phyloP scores from a whole-genome alignment of 1,140 invertebrate species.

The Trichomalopsis sarcophagae region DNA sequence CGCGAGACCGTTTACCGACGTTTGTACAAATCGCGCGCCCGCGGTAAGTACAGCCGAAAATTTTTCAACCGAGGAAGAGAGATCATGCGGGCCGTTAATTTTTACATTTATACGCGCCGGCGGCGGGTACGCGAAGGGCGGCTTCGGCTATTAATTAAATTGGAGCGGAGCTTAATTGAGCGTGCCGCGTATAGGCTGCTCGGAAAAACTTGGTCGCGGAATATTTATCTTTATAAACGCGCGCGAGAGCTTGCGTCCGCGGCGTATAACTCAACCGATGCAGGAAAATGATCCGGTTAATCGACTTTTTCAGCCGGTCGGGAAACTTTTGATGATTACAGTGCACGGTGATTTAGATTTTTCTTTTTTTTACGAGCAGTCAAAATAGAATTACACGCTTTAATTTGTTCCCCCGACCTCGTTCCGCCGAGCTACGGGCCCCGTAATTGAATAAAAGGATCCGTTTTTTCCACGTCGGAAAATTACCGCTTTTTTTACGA shows the following conservation, averaged over 20 bases:
- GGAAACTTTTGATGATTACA: conserved; percentile 14
- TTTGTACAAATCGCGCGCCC: not conserved
- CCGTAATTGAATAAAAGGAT: conserved; percentile 6
- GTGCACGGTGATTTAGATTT: not conserved
- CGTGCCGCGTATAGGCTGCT: not conserved
- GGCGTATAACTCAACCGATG: no score
- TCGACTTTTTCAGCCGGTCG: not conserved
- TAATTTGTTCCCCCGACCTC: not conserved
- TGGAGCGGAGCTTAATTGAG: conserved; percentile 24
- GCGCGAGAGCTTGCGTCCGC: not conserved
- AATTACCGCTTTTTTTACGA: not conserved
- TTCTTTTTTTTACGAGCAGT: not conserved
- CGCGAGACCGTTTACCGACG: not conserved
- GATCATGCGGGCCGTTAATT: conserved; percentile 2
- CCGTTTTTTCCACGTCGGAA: not conserved
- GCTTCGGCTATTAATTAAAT: not conserved
- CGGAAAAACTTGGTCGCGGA: conserved; percentile 1
- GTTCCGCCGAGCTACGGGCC: no score
- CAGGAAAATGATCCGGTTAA: conserved; percentile 16
- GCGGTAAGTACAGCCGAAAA: not conserved
- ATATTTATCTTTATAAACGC: not conserved
- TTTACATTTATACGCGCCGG: not conserved
- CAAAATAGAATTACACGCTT: conserved; percentile 15
- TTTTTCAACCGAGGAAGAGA: not conserved
- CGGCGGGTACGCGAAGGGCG: not conserved